These are phyloP conservation scores for Mycetomoellerius zeteki DNA, from an alignment of 1,140 invertebrate genomes.

Conservation along the genomic window DNA sequence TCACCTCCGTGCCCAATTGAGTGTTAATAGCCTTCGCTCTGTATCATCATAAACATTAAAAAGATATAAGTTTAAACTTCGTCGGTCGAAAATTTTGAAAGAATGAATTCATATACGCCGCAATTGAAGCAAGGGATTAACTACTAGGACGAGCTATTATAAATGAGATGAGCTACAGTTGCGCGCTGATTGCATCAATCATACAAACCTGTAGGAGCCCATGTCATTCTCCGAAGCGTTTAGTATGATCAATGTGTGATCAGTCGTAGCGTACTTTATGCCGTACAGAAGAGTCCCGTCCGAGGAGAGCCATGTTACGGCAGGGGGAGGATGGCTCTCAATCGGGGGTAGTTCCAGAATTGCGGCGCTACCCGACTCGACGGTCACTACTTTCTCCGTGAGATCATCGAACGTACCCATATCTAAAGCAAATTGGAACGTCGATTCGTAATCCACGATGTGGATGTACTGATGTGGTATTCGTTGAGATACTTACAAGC, in stretches of 20 bases:
- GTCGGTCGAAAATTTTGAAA: background rate
- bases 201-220: conserved; percentile 90
- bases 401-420: conserved; percentile 94
- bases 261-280: conserved; percentile 93
- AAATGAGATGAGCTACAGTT: background rate
- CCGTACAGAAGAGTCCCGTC: conserved; percentile 91
- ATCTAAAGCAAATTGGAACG: conserved; percentile 87
- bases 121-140: background rate
- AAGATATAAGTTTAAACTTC: background rate
- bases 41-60: conserved; percentile 31
- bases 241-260: conserved; percentile 92
- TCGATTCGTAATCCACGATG: background rate
- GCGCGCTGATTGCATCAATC: background rate
- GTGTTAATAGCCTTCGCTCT: conserved; percentile 95
- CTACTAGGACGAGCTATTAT: background rate
- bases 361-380: conserved; percentile 93
- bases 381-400: conserved; percentile 89
- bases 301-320: conserved; percentile 94
- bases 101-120: background rate
- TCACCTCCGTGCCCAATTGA: conserved; percentile 94
- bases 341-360: conserved; percentile 93
- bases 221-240: conserved; percentile 91
- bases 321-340: conserved; percentile 93
- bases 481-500: conserved; percentile 91
- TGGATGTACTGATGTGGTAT: background rate